phyloP scores from a whole-genome alignment of 2,888 invertebrate species.

The Leptarthrus brevirostris region DNA sequence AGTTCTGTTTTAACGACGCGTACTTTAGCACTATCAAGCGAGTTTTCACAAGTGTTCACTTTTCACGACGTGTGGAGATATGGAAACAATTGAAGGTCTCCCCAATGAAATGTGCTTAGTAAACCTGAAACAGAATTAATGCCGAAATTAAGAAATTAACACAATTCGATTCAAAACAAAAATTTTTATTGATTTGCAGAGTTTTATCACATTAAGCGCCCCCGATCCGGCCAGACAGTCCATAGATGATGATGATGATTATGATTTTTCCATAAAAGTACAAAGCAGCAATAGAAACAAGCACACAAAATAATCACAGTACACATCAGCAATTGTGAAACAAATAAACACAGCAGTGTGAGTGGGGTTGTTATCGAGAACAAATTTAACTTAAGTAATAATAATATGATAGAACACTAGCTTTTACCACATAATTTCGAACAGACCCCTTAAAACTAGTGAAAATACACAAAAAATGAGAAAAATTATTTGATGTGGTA shows the following conservation, averaged over 20 bases:
- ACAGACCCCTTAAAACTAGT: background rate
- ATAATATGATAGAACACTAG: too few relatives aligned
- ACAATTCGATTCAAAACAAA: background rate
- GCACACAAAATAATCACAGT: constrained; percentile 19
- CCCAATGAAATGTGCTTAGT: constrained; percentile 14
- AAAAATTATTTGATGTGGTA: constrained; percentile 4
- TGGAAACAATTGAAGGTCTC: background rate
- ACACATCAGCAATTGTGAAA: background rate
- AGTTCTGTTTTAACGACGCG: background rate
- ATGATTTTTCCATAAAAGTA: constrained; percentile 10
- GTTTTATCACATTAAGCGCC: background rate
- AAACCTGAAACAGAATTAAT: constrained; percentile 26
- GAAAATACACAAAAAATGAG: constrained; percentile 16
- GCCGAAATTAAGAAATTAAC: constrained; percentile 9
- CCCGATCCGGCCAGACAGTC: background rate
- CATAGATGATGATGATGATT: background rate
- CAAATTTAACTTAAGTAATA: too few relatives aligned
- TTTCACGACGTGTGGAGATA: background rate
- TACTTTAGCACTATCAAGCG: background rate
- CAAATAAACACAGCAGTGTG: too few relatives aligned
- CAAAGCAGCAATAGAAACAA: constrained; percentile 3
- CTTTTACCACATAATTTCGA: too few relatives aligned
- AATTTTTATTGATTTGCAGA: too few relatives aligned
- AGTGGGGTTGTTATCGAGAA: background rate
- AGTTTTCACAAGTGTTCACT: constrained; percentile 36